Conservation (phyloP, 2,888 invertebrate species). For the Iselma pallidipennis region DNA sequence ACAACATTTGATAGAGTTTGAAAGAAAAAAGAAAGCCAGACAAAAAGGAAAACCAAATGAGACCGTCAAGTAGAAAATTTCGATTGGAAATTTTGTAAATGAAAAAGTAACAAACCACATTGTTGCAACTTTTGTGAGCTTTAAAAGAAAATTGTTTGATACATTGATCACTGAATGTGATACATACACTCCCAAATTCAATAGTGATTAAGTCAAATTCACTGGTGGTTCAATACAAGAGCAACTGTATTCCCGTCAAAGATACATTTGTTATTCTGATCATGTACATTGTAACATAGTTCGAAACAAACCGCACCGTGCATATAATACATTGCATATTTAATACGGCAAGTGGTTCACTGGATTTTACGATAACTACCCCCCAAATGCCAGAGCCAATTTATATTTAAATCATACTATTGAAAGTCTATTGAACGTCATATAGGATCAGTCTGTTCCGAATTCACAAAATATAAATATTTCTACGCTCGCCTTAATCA, state of each 20-base stretch:
- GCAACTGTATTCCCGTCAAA: not conserved
- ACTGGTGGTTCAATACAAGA: slow-evolving; percentile 13
- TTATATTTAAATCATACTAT: slow-evolving; percentile 23
- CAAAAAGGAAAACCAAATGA: not conserved
- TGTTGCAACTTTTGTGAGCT: not conserved
- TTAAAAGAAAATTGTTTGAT: not conserved
- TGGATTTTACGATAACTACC: slow-evolving; percentile 17
- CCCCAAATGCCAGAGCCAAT: slow-evolving; percentile 9
- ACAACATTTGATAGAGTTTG: not conserved
- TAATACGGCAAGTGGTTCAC: slow-evolving; percentile 9
- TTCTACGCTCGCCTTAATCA: no score
- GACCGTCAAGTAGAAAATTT: not conserved
- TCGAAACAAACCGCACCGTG: slow-evolving; percentile 23
- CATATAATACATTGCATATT: slow-evolving; percentile 22
- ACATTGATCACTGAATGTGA: not conserved
- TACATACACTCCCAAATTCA: not conserved
- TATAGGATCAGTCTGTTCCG: not conserved
- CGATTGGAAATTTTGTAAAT: slow-evolving; percentile 2
- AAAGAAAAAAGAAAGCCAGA: not conserved
- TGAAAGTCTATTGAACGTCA: slow-evolving; percentile 13
- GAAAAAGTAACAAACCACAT: slow-evolving; percentile 1
- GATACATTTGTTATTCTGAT: slow-evolving; percentile 13
- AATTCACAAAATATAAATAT: not conserved
- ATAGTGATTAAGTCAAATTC: slow-evolving; percentile 4
- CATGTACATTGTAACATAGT: slow-evolving; percentile 20